Percentiles rank a stretch among this genome's conserved stretches.
Evolutionary conservation across 2,113 vertebrate genomes (phyloP).

Genomic region (Dryoscopus gambensis): DNA sequence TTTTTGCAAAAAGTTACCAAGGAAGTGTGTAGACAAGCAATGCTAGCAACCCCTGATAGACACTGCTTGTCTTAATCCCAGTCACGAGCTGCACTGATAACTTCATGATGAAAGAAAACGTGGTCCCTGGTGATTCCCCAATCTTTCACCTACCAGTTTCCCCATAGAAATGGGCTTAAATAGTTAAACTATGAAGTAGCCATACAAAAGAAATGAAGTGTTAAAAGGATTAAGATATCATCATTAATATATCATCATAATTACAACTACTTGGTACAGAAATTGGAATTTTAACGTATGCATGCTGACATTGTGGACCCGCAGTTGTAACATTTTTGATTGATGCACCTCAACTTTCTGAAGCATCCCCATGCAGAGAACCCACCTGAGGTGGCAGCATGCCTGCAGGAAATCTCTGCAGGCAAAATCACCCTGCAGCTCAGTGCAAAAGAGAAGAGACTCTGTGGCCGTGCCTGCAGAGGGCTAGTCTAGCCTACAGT

Average conservation of each 20-base stretch:
- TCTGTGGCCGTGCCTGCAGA: not conserved
- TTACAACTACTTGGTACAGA: not conserved
- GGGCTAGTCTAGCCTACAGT: not conserved
- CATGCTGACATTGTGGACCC: rapidly evolving
- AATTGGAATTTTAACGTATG: not conserved
- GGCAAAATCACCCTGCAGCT: not conserved
- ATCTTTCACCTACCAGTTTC: not conserved
- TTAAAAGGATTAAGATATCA: not conserved
- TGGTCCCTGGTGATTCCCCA: not conserved
- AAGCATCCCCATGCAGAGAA: not conserved
- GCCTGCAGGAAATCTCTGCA: not conserved
- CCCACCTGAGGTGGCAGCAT: not conserved
- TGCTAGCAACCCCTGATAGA: not conserved
- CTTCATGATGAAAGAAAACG: not conserved
- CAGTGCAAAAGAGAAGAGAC: not conserved
- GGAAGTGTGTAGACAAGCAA: not conserved
- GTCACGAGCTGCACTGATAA: not conserved
- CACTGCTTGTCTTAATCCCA: not conserved
- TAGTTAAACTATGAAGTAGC: not conserved
- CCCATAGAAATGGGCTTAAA: not conserved
- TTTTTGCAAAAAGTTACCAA: not conserved
- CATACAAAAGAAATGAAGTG: not conserved
- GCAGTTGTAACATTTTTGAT: not conserved
- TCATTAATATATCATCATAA: not conserved
- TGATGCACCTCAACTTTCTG: not conserved